Percentiles rank a stretch among this genome's conserved stretches.
These are phyloP conservation scores for Limulus polyphemus DNA, from an alignment of 2,888 invertebrate species.

Conservation along the genomic window DNA sequence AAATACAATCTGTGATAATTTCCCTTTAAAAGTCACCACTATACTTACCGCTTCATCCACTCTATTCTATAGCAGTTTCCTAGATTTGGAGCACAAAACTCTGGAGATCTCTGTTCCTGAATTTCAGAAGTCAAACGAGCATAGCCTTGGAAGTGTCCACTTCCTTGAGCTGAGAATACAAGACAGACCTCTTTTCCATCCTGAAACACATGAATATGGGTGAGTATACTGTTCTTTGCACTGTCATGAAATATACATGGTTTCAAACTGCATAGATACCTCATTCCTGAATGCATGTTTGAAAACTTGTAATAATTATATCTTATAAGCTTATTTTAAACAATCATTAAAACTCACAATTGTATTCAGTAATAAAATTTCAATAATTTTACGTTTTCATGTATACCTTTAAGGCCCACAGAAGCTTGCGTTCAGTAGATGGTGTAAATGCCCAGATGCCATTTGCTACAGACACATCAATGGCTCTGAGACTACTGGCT, in stretches of 20 bases:
- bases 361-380: neutral
- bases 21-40: too few relatives aligned
- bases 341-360: constrained; percentile 28
- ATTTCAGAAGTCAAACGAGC: constrained; percentile 35
- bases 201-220: constrained; percentile 27
- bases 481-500: constrained; percentile 44
- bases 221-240: too few relatives aligned
- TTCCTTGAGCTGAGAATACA: constrained; percentile 45
- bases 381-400: constrained; percentile 25
- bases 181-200: constrained; percentile 39
- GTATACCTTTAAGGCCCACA: constrained; percentile 47
- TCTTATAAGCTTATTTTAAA: constrained; percentile 1
- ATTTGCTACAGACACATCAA: constrained; percentile 46
- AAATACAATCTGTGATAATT: too few relatives aligned
- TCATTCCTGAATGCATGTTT: too few relatives aligned
- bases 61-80: constrained; percentile 37
- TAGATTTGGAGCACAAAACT: constrained; percentile 34
- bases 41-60: constrained; percentile 40
- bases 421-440: constrained; percentile 48
- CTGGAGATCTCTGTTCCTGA: constrained; percentile 34
- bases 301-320: too few relatives aligned
- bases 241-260: too few relatives aligned
- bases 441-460: constrained; percentile 49
- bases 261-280: too few relatives aligned
- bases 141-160: constrained; percentile 43